Evolutionary conservation across 2,888 invertebrate species (phyloP), one percentile per base, ranked within the genome.

Genomic region (Monopis laevigella): DNA sequence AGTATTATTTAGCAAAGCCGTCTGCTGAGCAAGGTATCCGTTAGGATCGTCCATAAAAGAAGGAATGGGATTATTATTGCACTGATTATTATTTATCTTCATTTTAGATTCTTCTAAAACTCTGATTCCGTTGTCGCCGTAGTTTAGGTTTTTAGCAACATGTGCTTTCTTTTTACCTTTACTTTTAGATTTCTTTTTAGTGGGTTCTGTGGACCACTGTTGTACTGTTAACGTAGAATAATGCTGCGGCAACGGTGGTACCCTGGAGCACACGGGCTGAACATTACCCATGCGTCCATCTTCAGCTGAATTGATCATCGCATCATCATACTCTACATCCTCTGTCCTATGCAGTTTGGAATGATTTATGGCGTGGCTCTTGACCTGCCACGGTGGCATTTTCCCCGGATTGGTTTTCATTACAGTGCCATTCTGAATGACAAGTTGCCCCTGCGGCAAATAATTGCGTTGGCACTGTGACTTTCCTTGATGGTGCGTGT

Each of bases 11-110:
- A 95, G 68, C 49, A 95, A 67, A 19, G 91, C 92, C 0, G 95
- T 94, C 65, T 96, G 95, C 54, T 95, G 94, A 3, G 93, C 93
- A 51, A 96, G 75, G 69, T 93, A 96, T 2, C 93, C 95, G 55
- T 89, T 91, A 0, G 95, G 94, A 67, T 96, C 94, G 51, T 96
- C 95, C 83, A 95, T 87, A 61, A 94, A 95, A 21, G 93, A 93
- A 1, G 92, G 92, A 48, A 86, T 72, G 2, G 28, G 29, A 46
- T 83, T 83, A 47, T 84, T 85, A 50, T 63, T 67, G 18, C 82
- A 65, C 43, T 67, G 58, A 45, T 82, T 68, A 45, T 82, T 81
- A 46, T 74, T 72, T 5, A 69, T 63, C 52, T 78, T 75, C 40
- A 55, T 60, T 63, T 82, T 80, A 7, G 56, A 39, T 36, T 78